Percentiles rank a stretch among this genome's conserved stretches.
These are phyloP conservation scores for Serrognathus titanus DNA, from an alignment of 2,888 invertebrate species.

Conservation along the genomic window DNA sequence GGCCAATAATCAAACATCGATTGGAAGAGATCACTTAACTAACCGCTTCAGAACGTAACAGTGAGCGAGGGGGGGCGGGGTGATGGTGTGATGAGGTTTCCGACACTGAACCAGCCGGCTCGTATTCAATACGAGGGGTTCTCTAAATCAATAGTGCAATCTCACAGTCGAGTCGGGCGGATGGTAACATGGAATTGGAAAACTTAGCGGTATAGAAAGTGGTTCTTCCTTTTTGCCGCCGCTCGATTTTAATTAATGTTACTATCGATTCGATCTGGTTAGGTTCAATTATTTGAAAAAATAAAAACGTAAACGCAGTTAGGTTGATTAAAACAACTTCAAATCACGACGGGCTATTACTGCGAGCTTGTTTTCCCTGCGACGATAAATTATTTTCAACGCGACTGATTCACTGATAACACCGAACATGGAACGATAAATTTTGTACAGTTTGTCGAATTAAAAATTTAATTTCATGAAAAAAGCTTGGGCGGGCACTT, in stretches of 20 bases:
- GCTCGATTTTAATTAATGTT: not conserved
- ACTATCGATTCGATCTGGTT: not conserved
- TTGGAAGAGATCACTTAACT: no score
- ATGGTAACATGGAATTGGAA: slow-evolving; percentile 17
- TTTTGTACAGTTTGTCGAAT: no score
- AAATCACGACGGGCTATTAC: slow-evolving; percentile 17
- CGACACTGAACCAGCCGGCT: slow-evolving; percentile 1
- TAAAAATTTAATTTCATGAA: no score
- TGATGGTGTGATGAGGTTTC: slow-evolving; percentile 10
- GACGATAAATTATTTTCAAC: slow-evolving; percentile 14
- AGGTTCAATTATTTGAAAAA: no score
- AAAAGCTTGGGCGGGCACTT: no score
- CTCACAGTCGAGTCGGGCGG: slow-evolving; percentile 25
- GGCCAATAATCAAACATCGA: no score
- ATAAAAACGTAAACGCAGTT: not conserved
- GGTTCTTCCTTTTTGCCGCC: no score
- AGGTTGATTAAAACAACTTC: not conserved
- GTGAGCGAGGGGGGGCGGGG: not conserved
- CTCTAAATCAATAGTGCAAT: slow-evolving; percentile 32
- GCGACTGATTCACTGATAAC: no score
- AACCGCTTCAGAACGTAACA: no score
- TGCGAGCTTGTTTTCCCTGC: not conserved
- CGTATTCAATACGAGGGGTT: slow-evolving; percentile 20
- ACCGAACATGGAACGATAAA: no score
- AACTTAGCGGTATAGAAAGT: slow-evolving; percentile 20